Percentiles rank a stretch among this genome's conserved stretches.
Evolutionary conservation across 2,113 vertebrate species (phyloP).

Genomic region (Catharus minimus): DNA sequence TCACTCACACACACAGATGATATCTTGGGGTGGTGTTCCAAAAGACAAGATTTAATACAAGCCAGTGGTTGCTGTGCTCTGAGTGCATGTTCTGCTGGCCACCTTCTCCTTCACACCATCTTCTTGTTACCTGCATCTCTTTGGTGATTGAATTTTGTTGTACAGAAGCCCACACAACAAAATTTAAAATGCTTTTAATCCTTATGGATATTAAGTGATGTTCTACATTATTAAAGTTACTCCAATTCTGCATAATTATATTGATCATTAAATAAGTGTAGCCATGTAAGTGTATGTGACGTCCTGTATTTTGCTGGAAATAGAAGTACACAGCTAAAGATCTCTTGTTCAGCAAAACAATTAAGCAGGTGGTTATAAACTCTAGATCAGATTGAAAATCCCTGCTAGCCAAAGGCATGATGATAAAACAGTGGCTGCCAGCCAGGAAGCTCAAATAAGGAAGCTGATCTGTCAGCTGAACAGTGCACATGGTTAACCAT

Average conservation of each 20-base stretch:
- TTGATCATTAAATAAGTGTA: not conserved
- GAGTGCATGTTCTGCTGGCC: not conserved
- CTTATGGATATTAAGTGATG: not conserved
- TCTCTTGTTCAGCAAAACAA: not conserved
- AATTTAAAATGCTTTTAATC: not conserved
- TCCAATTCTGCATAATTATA: not conserved
- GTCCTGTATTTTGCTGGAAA: not conserved
- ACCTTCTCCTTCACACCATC: not conserved
- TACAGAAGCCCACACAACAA: not conserved
- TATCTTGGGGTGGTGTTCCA: not conserved
- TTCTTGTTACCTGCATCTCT: not conserved
- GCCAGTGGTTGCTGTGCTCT: not conserved
- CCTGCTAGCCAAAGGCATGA: not conserved
- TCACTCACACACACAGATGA: not conserved
- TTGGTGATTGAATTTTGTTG: not conserved
- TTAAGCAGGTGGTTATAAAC: not conserved
- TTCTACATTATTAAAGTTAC: not conserved
- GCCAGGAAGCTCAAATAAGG: constrained; percentile 7
- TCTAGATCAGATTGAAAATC: constrained; percentile 2
- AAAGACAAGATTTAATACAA: not conserved
- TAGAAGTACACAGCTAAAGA: not conserved
- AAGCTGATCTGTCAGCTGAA: not conserved
- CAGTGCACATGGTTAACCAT: not conserved
- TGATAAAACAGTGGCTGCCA: constrained; percentile 13
- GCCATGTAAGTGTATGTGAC: not conserved